Base-by-base conservation (phyloP, 2,113 vertebrate species). In the Rhizomys pruinosus region DNA sequence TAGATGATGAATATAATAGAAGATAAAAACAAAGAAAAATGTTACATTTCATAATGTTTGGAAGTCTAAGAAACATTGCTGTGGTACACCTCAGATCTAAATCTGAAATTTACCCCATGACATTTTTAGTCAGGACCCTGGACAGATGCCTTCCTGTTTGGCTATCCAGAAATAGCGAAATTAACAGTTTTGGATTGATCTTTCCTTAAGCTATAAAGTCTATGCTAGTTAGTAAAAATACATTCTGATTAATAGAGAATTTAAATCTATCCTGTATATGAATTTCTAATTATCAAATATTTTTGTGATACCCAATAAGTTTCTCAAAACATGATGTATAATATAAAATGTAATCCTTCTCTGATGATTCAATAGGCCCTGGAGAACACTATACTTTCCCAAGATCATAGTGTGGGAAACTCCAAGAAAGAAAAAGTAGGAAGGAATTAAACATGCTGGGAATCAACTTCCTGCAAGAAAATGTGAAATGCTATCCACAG, bases 1-100 rank as follows among this genome's bases (percentile, higher is more conserved):
- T 92, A 69, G 32, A 7, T 90, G 57, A 61, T 63, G 61, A 86
- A 86, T 68, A 80, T 55, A 89, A 94, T 39, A 94, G 42, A 89
- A 55, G 25, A 66, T 76, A 92, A 90, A n/a, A 76, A 52, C 8
- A 72, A 80, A 73, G 37, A 27, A 69, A 94, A 92, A 57, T 59
- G 25, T 39, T 42, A 92, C 66, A 59, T 10, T 19, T n/a, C 79
- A 88, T 61, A 27, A 63, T 84, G 82, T 90, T 78, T 84, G 20
- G 84, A 84, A 90, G 47, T 29, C 34, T 93, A 74, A 74, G 84
- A 96, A 72, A 69, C 2, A 68, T 84, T 61, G 47, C 29, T 76
- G 5, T 13, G 39, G 34, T 59, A n/a, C 32, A 93, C 80, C 32
- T 42, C 82, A 88, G 17, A 68, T 66, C 52, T 76, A n/a, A 91